phyloP scores from a whole-genome alignment of 1,140 invertebrate species.

The Lepidotrigona ventralis region DNA sequence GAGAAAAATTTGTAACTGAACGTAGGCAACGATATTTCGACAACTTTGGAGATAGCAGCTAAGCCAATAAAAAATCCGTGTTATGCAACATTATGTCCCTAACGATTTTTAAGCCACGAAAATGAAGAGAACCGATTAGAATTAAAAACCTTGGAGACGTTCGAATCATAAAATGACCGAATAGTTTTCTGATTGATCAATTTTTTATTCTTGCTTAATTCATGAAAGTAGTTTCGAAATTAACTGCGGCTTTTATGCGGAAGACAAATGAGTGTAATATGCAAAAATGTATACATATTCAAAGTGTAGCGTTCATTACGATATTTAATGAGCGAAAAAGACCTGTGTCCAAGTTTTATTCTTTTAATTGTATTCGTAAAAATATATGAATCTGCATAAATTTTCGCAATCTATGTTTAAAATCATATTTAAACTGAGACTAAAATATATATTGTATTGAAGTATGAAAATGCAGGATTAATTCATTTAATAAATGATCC shows the following conservation, averaged over 20 bases:
- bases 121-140: neutral
- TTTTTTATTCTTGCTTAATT: neutral
- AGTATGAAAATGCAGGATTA: neutral
- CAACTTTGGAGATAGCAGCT: neutral
- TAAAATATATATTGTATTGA: neutral
- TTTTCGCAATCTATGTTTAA: neutral
- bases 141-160: neutral
- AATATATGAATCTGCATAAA: neutral
- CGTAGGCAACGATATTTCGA: neutral
- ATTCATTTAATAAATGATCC: neutral
- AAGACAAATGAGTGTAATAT: neutral
- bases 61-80: too few relatives aligned
- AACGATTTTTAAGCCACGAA: neutral
- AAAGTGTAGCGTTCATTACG: neutral
- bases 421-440: neutral
- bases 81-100: too few relatives aligned
- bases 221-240: neutral
- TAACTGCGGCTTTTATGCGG: neutral
- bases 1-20: neutral
- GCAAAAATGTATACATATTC: neutral
- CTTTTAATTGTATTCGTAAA: neutral
- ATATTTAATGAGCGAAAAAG: neutral
- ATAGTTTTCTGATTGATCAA: neutral
- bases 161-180: neutral
- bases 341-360: neutral